Base-by-base conservation (phyloP, 2,113 vertebrate species). In the Loxodonta africana region DNA sequence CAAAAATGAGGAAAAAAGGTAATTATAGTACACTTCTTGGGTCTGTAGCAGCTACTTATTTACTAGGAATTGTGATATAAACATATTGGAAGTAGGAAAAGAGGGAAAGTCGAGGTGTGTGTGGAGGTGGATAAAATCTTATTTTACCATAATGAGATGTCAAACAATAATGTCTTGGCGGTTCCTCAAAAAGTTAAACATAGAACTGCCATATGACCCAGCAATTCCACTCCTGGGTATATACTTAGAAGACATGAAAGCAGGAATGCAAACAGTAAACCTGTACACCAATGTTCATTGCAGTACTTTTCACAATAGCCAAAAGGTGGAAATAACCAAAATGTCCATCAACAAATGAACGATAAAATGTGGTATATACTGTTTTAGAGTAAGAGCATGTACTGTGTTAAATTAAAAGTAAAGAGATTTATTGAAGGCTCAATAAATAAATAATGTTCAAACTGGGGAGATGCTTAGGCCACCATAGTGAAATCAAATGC, bases 21-120 rank as follows among this genome's bases (percentile, higher is more conserved):
- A 88, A 76, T 48, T 48, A 48, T 48, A 48, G 46, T 83, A 88
- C 18, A 82, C 21, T 91, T 84, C 57, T 82, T 89, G 37, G 41
- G 44, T 77, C 33, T 85, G 30, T 77, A 91, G 60, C 80, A 92
- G 87, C 74, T 80, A 80, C 46, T 96, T 46, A 74, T 87, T 96
- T 95, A 83, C 62, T 87, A 90, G 67, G 69, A 97, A 74, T 62
- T 87, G 11, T 69, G 28, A 80, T 89, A 82, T 71, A 87, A 96
- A 83, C 30, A 90, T 83, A 92, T 14, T 84, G 46, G 53, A 90
- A 83, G 57, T 85, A 76, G 90, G 37, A 94, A 90, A 23, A 46
- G 62, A 90, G 28, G 26, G 17, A 71, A 48, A 88, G 48, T 11
- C 88, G 15, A 18, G n/a, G 14, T 95, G 14, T 44, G 8, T 60